Base-by-base conservation (phyloP, 1,140 invertebrate genomes). In the Caenorhabditis tropicalis region DNA sequence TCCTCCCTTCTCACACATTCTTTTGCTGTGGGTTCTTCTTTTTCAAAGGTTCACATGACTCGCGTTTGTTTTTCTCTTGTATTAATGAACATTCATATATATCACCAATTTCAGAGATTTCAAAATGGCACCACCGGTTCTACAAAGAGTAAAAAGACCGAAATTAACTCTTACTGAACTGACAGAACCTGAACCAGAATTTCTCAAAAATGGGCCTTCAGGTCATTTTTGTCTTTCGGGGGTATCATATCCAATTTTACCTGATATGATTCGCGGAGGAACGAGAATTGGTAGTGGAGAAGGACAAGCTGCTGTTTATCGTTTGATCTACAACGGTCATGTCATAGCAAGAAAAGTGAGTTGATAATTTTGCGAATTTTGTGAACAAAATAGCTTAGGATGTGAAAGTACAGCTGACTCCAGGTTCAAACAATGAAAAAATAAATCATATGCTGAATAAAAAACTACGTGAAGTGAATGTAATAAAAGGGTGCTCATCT, bases 341-440 rank as follows among this genome's bases (percentile, higher is more conserved):
- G 65, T 74, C 10, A 74, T 74, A 27, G 65, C 65, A 43, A 46
- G 65, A 74, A 74, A 74, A 43, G 65, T 74, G 4, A 46, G n/a
- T 43, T 43, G 24, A 9, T 6, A 1, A 74, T 1, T 0, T 16
- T 46, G 24, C 19, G 1, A 46, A 21, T 21, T 33, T 3, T 15
- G 24, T 65, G 33, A 1, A 33, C 19, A 19, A 19, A 9, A 9
- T 19, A 36, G 16, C 36, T 9, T 56, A 74, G 65, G 65, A 74
- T 43, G 65, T 74, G 12, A 9, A 10, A 21, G 65, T 74, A 9
- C 27, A 24, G 16, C n/a, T 74, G 5, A 31, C 65, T 19, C 5
- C 6, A 12, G 65, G 65, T 5, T 33, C 1, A 19, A 29, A 74
- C n/a, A 24, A 74, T 24, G 36, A n/a, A 2, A 10, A 31, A 21